Base-by-base conservation (phyloP, 2,797 vertebrate genomes). In the Zalophus californianus region DNA sequence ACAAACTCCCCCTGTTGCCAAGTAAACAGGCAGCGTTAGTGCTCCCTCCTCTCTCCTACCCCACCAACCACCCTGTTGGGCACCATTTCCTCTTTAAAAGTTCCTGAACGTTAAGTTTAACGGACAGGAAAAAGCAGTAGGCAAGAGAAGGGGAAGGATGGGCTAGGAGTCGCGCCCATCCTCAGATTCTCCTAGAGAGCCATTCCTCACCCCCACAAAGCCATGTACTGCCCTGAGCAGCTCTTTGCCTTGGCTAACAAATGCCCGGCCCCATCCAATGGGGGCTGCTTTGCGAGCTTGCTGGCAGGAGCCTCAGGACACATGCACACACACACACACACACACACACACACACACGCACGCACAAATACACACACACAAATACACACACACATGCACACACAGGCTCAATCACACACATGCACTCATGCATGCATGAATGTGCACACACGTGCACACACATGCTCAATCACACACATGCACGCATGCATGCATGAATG, bases 181-280 rank as follows among this genome's bases (percentile, higher is more conserved):
- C 48, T n/a, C n/a, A 4, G 1, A 1, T 9, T 32, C 9, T 38
- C 12, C 68, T 35, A 23, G 68, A 29, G 11, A 52, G 10, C 58
- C 60, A 7, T 21, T 38, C 27, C 79, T 73, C 64, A 11, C 35
- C 12, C 62, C 60, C 38, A 29, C 44, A 12, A 48, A 25, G 38
- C 18, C 60, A 1, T 0, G 3, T 1, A 32, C 2, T 0, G 66
- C 52, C 56, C 54, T 44, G 38, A 56, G 72, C 35, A 6, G 23
- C 70, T 25, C 2, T 38, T 44, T 14, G 38, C 14, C 38, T 1
- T 0, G 6, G 15, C 68, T 38, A 21, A 3, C 0, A 7, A 41
- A 66, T 0, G 9, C 14, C 48, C 38, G 1, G 16, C 6, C 14
- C 0, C 1, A 5, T 58, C 48, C n/a, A 14, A n/a, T 0, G 21